Base-by-base conservation (phyloP, 2,888 invertebrate genomes). In the Phyto melanocephala region DNA sequence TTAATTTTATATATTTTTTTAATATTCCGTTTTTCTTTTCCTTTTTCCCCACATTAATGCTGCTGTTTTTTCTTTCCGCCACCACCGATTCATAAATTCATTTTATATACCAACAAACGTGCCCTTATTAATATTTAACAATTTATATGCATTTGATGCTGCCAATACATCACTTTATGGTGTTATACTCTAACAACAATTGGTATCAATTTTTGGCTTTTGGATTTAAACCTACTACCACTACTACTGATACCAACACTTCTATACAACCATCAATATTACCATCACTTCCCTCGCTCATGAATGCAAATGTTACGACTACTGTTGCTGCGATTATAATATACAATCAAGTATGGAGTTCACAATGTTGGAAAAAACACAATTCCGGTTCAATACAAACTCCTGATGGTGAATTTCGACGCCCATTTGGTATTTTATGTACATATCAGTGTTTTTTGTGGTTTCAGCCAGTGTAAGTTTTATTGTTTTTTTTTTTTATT, bases 381-480 rank as follows among this genome's bases (percentile, higher is more conserved):
- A 90, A 89, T 65, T 86, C 89, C 80, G 90, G 90, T 76, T 90
- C 90, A 74, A 90, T 90, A 75, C 90, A 90, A 85, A 87, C 89
- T 86, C 90, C 90, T 65, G 90, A 90, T 84, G 90, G 90, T 33
- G 90, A 90, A 83, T 90, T 90, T 80, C 89, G 89, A 83, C 89
- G 90, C 40, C 90, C 90, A 56, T 89, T 89, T 84, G 90, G 90
- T 72, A 90, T 90, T 87, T 86, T 90, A 85, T 90, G 90, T 86
- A 90, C 90, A 85, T 90, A 90, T 86, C 90, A 90, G 70, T 90
- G 90, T 77, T 89, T 89, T 84, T 85, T 90, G 84, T 90, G 90
- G 90, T 90, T 90, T 87, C 90, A 90, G 75, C 90, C 90, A 81
- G 86, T 90, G 90, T 90, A 87, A 90, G 90, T 90, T 67, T 47